A percentile compares a stretch with the other conserved stretches of the same genome.
Conservation (phyloP, 2,888 invertebrate genomes). For the Heteromyza rotundicornis region DNA sequence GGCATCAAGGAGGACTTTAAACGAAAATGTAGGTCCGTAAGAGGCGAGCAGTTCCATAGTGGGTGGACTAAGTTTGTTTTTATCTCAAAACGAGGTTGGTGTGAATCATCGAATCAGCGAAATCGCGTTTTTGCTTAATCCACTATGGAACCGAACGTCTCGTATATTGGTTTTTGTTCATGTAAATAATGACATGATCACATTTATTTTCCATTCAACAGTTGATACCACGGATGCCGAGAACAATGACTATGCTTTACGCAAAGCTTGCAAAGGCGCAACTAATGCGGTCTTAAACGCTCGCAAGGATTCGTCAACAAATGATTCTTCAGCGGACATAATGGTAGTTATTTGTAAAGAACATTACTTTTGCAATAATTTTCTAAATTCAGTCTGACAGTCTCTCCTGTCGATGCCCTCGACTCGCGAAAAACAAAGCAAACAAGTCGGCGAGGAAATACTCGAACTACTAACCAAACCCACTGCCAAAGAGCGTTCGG, state of each 20-base stretch:
- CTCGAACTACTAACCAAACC: constrained; percentile 91
- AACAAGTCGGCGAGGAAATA: constrained; percentile 95
- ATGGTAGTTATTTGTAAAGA: constrained; percentile 60
- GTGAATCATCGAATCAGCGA: too few relatives aligned
- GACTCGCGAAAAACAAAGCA: constrained; percentile 92
- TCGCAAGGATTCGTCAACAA: constrained; percentile 49
- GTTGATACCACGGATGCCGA: constrained; percentile 33
- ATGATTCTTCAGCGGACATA: constrained; percentile 71
- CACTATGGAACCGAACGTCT: too few relatives aligned
- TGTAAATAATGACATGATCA: too few relatives aligned
- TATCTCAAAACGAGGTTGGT: not conserved
- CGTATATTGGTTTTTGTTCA: too few relatives aligned
- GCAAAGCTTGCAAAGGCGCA: constrained; percentile 48
- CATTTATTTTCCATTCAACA: too few relatives aligned
- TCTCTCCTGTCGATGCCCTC: constrained; percentile 70
- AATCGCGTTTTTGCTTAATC: too few relatives aligned
- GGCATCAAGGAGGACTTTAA: constrained; percentile 62
- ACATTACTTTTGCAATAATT: constrained; percentile 7
- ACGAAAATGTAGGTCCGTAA: constrained; percentile 61
- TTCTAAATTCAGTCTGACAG: too few relatives aligned
- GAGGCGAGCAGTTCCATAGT: not conserved
- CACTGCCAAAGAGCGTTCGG: constrained; percentile 92
- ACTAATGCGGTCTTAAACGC: constrained; percentile 36
- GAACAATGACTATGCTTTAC: constrained; percentile 40
- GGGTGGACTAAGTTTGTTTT: not conserved